These are phyloP conservation scores for Oryzias melastigma DNA, from an alignment of 2,113 vertebrate species.

Conservation along the genomic window DNA sequence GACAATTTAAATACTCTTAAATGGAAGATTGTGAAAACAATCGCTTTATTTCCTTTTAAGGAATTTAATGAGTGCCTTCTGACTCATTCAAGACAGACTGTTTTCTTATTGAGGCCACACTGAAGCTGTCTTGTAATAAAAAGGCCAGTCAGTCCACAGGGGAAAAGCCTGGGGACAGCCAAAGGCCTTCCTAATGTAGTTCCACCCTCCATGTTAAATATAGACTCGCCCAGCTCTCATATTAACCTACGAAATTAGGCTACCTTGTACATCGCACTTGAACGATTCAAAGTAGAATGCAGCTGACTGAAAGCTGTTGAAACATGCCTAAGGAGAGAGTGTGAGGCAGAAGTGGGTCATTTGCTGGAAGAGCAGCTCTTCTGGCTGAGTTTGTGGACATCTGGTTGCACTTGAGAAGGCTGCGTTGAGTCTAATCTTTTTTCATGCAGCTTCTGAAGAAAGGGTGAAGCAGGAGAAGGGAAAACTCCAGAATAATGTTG, in stretches of 20 bases:
- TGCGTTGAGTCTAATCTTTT: constrained; percentile 31
- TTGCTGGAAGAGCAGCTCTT: constrained; percentile 40
- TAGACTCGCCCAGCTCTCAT: constrained; percentile 66
- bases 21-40: not conserved
- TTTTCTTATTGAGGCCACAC: constrained; percentile 70
- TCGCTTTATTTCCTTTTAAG: not conserved
- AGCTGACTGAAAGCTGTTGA: constrained; percentile 46
- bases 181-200: constrained; percentile 69
- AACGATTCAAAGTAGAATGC: constrained; percentile 43
- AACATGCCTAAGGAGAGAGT: constrained; percentile 22
- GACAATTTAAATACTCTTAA: no score
- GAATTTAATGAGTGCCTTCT: constrained; percentile 1
- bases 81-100: constrained; percentile 13
- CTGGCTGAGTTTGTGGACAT: constrained; percentile 61
- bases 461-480: constrained; percentile 10
- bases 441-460: constrained; percentile 31
- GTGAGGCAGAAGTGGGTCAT: constrained; percentile 40
- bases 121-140: constrained; percentile 63
- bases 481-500: constrained; percentile 4
- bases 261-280: constrained; percentile 59
- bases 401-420: constrained; percentile 63
- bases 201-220: constrained; percentile 70
- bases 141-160: constrained; percentile 59
- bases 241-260: constrained; percentile 76
- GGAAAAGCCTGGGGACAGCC: constrained; percentile 67